Conservation (phyloP, 2,888 invertebrate genomes). For the Physocephala rufipes region DNA sequence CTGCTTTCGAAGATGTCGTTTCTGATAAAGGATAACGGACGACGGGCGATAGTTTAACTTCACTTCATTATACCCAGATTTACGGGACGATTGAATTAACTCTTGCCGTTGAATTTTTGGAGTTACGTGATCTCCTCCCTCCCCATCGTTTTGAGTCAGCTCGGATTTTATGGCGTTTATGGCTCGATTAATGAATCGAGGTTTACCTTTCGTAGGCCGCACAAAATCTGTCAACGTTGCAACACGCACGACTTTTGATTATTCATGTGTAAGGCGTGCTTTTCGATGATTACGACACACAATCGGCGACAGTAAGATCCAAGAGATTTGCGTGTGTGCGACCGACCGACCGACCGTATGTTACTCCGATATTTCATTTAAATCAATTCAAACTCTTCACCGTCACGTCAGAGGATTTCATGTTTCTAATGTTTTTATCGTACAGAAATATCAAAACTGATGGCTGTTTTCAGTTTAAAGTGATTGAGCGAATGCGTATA, state of each 20-base stretch:
- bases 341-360: conserved; percentile 36
- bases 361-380: conserved; percentile 1
- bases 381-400: no score
- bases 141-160: no score
- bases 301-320: conserved; percentile 18
- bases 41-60: neutral
- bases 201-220: neutral
- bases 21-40: conserved; percentile 41
- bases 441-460: no score
- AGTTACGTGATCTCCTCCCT: neutral
- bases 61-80: conserved; percentile 5
- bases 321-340: conserved; percentile 37
- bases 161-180: no score
- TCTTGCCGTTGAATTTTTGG: neutral
- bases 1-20: conserved; percentile 42
- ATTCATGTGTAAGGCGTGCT: conserved; percentile 51
- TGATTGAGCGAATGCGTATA: no score
- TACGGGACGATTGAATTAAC: conserved; percentile 10
- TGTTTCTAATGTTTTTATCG: no score
- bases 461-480: no score
- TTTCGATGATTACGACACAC: conserved; percentile 49
- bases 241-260: conserved; percentile 40
- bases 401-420: no score
- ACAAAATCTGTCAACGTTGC: conserved; percentile 13
- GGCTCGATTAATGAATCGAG: neutral